A percentile compares a stretch with the other conserved stretches of the same genome.
Evolutionary conservation across 2,113 vertebrate species (phyloP).

Genomic region (Laticauda colubrina): DNA sequence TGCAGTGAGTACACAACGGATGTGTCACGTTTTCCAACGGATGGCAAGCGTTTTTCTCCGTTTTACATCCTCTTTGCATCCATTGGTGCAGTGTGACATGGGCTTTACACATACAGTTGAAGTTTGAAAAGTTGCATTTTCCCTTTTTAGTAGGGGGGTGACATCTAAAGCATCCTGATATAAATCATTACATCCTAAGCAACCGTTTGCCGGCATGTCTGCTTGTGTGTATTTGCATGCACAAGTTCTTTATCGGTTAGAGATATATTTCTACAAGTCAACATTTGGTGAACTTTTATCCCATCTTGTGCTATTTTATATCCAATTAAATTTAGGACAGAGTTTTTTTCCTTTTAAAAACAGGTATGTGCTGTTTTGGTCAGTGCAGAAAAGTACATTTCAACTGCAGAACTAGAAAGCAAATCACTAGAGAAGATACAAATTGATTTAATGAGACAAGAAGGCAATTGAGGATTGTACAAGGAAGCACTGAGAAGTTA

Average conservation of each 20-base stretch:
- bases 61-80: too few relatives aligned
- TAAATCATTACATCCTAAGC: neutral
- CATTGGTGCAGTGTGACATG: too few relatives aligned
- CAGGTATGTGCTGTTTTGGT: neutral
- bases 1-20: too few relatives aligned
- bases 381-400: neutral
- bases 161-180: neutral
- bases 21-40: too few relatives aligned
- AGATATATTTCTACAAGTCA: neutral
- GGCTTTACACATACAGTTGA: neutral
- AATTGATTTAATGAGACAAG: slow-evolving; percentile 24
- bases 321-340: slow-evolving; percentile 20
- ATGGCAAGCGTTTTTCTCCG: too few relatives aligned
- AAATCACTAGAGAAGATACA: slow-evolving; percentile 27
- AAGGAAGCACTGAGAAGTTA: slow-evolving; percentile 46
- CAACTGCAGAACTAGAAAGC: slow-evolving; percentile 7
- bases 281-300: neutral
- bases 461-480: slow-evolving; percentile 45
- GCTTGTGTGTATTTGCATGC: neutral
- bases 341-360: neutral
- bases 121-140: neutral
- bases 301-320: slow-evolving; percentile 21
- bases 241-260: neutral
- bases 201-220: neutral
- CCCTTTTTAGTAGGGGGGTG: neutral